Evolutionary conservation across 2,888 invertebrate genomes (phyloP), one percentile per base, ranked within the genome.

Genomic region (Drosophila paramelanica): DNA sequence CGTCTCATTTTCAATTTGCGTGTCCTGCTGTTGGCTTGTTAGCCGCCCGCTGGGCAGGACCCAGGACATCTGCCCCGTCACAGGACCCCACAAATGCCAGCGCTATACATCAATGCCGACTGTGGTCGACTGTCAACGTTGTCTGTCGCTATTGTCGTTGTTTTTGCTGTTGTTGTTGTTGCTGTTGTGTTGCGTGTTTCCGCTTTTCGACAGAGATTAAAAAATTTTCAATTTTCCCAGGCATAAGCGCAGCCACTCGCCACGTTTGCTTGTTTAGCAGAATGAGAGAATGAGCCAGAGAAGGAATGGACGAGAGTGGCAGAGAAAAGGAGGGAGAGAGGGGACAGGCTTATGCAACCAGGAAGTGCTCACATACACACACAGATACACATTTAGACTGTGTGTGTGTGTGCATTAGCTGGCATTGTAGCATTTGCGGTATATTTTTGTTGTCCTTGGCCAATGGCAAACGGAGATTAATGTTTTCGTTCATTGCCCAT

Each of bases 381-480:
- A 14, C 27, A 59, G 46, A 41, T 31, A 56, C 38, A 14, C 27
- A 59, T 41, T n/a, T 31, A 5, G 20, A 67, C 20, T 45, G 39
- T 58, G 36, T 62, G 58, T 67, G 56, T 67, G 60, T 77, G 49
- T 25, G 43, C 51, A 79, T 75, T 68, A 62, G 75, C 67, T 45
- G 17, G 50, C 33, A 61, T 66, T 79, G 67, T 67, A 65, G 50
- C 58, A 61, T 65, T 64, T 78, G 77, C 56, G 77, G 68, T 59
- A 27, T 61, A 49, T 67, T 61, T 61, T 67, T 74, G 50, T 69
- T 77, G 67, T 74, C 51, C 71, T 68, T 69, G 67, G 71, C 75
- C 85, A 89, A 91, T 89, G 90, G 91, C 82, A 82, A 90, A 83
- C 91, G 89, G 90, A 90, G 90, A 90, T 91, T 90, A 90, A 91